Evolutionary conservation across 1,140 invertebrate genomes (phyloP).

Genomic region (Lanistes nyassanus): DNA sequence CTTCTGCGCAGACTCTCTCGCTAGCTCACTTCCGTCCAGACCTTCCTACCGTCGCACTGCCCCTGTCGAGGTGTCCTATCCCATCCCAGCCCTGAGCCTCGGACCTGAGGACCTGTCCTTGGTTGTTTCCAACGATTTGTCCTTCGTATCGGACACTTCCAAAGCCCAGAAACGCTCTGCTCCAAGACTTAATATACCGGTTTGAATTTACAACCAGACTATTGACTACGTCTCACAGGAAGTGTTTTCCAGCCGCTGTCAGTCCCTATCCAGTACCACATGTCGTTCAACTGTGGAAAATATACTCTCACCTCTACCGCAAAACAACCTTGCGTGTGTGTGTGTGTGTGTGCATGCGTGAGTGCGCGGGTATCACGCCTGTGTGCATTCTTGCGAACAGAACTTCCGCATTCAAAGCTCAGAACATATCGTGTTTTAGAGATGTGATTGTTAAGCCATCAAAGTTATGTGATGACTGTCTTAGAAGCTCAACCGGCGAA

Average conservation of each 20-base stretch:
- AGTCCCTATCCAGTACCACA: background rate
- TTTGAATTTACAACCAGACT: background rate
- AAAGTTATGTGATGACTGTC: too few species aligned
- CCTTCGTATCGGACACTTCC: background rate
- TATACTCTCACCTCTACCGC: too few species aligned
- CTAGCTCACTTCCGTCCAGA: background rate
- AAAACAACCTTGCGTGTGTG: background rate
- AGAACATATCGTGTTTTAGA: too few species aligned
- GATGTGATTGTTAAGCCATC: too few species aligned
- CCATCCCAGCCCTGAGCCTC: background rate
- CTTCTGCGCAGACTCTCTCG: background rate
- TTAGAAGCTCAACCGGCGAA: too few species aligned
- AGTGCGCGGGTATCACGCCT: too few species aligned
- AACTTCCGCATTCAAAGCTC: too few species aligned
- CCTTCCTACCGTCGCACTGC: background rate
- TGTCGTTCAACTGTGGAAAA: too few species aligned
- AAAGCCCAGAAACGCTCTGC: conserved; percentile 2
- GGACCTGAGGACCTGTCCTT: background rate
- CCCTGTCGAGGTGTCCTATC: background rate
- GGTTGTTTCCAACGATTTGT: conserved; percentile 8
- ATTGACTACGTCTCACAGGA: background rate
- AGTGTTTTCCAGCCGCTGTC: background rate
- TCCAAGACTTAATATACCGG: conserved; percentile 18
- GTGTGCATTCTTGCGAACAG: too few species aligned
- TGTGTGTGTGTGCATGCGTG: conserved; percentile 12